Evolutionary conservation across 53 echinoderm and acorn worm species (phyloP).

Genomic region (Paracentrotus lividus): DNA sequence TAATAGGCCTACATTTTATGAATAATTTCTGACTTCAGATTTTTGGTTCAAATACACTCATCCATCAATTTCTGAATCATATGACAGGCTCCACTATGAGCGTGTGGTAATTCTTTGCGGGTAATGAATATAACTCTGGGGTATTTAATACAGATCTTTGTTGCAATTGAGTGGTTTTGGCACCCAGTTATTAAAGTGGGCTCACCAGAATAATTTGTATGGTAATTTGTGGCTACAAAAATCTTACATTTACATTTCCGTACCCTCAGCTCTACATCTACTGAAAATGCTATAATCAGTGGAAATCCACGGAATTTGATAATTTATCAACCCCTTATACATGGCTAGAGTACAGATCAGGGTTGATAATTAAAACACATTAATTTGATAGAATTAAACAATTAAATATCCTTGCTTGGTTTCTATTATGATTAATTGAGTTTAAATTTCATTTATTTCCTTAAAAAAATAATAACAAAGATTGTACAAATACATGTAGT

Average conservation of each 20-base stretch:
- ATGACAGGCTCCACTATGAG: neutral
- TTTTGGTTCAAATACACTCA: neutral
- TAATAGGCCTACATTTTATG: too few relatives aligned
- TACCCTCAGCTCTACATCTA: neutral
- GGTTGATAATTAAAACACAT: too few relatives aligned
- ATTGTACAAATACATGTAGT: too few relatives aligned
- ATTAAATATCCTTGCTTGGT: too few relatives aligned
- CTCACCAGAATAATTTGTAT: neutral
- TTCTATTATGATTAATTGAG: too few relatives aligned
- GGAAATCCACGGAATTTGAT: too few relatives aligned
- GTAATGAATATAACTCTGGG: neutral
- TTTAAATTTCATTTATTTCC: too few relatives aligned
- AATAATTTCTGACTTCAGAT: neutral
- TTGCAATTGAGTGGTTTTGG: neutral
- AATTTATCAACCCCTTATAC: too few relatives aligned
- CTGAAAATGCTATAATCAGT: too few relatives aligned
- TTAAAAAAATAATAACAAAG: too few relatives aligned
- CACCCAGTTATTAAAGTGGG: neutral
- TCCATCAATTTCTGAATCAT: neutral
- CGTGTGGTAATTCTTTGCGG: neutral
- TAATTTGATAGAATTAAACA: too few relatives aligned
- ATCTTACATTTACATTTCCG: neutral
- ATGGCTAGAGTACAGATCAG: too few relatives aligned
- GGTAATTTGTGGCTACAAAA: neutral
- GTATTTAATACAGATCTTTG: neutral